phyloP scores from a whole-genome alignment of 2,797 vertebrate genomes.

The Argyrosomus regius region DNA sequence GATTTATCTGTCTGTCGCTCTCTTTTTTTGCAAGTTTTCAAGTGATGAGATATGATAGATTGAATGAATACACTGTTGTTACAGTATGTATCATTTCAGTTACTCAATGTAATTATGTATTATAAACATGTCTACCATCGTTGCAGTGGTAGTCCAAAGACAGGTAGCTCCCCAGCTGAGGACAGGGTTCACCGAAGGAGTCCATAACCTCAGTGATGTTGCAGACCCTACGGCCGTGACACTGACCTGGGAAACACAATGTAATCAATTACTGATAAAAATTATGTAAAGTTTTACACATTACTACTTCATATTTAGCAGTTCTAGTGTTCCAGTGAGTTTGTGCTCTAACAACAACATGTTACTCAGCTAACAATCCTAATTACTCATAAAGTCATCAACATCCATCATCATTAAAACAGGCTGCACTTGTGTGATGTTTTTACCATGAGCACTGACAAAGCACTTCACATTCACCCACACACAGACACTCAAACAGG shows the following conservation, averaged over 20 bases:
- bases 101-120: neutral
- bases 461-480: neutral
- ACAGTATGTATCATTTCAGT: too few species aligned
- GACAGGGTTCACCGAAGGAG: constrained; percentile 88
- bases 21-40: neutral
- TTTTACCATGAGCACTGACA: neutral
- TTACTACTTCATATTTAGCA: neutral
- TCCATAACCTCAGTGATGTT: constrained; percentile 82
- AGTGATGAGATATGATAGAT: too few species aligned
- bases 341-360: neutral
- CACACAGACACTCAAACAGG: neutral
- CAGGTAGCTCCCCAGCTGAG: constrained; percentile 88
- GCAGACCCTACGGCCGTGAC: constrained; percentile 89
- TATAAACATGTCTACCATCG: constrained; percentile 83
- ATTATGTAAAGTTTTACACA: neutral
- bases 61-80: too few species aligned
- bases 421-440: too few species aligned
- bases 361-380: neutral
- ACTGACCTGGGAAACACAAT: constrained; percentile 72
- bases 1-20: neutral
- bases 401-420: neutral
- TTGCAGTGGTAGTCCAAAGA: constrained; percentile 90
- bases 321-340: neutral
- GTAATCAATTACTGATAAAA: neutral
- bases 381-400: neutral